These are phyloP conservation scores for Augochlora pura DNA, from an alignment of 1,140 invertebrate species.

Conservation along the genomic window DNA sequence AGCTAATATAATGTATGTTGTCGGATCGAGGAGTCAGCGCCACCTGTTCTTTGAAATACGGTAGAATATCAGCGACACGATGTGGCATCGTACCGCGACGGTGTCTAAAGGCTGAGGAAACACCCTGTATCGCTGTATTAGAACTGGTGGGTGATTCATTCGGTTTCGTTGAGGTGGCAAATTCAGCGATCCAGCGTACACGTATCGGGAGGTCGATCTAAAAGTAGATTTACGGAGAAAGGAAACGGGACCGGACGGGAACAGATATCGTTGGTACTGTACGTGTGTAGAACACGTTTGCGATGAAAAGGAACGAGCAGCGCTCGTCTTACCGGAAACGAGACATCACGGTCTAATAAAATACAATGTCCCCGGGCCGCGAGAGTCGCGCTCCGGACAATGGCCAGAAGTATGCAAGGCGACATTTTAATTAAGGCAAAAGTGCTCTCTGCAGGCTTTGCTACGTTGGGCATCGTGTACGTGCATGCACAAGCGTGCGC, in stretches of 20 bases:
- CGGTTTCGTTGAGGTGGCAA: background rate
- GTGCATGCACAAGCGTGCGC: background rate
- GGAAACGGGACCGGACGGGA: constrained; percentile 29
- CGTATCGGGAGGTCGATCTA: constrained; percentile 20
- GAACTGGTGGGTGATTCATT: background rate
- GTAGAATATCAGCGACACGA: no score
- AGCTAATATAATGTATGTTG: no score
- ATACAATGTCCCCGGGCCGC: constrained; percentile 13
- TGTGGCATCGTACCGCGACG: no score
- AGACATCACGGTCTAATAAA: constrained; percentile 39
- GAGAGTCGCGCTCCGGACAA: background rate
- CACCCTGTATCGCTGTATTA: background rate
- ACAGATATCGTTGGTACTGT: background rate
- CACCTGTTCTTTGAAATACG: no score
- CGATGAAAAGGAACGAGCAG: background rate
- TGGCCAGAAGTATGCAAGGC: background rate
- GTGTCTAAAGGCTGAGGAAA: background rate
- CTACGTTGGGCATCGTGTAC: background rate
- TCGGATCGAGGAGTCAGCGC: no score
- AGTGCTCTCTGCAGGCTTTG: background rate
- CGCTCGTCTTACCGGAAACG: constrained; percentile 11
- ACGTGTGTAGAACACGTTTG: background rate
- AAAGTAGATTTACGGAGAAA: constrained; percentile 46
- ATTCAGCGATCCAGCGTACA: background rate
- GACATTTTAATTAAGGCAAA: constrained; percentile 33